Conservation (phyloP, 2,888 invertebrate genomes). For the Oscheius sp. region DNA sequence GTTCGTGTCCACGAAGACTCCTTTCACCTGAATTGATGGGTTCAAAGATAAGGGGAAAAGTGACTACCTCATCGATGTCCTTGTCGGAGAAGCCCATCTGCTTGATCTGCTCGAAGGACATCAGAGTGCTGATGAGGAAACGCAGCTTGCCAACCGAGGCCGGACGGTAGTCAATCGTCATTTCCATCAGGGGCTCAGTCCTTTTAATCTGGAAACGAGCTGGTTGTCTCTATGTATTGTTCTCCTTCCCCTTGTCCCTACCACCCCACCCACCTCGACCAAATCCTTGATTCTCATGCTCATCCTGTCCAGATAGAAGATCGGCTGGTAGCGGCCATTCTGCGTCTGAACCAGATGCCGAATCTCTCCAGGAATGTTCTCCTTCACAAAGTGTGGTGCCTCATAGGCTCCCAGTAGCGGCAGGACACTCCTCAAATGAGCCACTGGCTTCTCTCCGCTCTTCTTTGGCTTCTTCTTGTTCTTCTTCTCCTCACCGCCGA, state of each 20-base stretch:
- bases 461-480: neutral
- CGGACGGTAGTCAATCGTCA: constrained; percentile 64
- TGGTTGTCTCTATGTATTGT: neutral
- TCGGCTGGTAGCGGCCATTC: constrained; percentile 81
- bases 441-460: constrained; percentile 16
- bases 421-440: constrained; percentile 47
- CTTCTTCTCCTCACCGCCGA: constrained; percentile 38
- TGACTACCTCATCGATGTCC: constrained; percentile 86
- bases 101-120: constrained; percentile 73
- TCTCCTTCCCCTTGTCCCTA: neutral
- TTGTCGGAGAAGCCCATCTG: constrained; percentile 87
- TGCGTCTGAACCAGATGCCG: constrained; percentile 43
- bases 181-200: constrained; percentile 42
- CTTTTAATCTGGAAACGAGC: constrained; percentile 8
- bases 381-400: constrained; percentile 41
- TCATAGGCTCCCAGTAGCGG: constrained; percentile 48
- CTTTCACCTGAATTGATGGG: constrained; percentile 73
- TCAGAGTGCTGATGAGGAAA: constrained; percentile 74
- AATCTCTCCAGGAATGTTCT: constrained; percentile 43
- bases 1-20: constrained; percentile 94
- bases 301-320: constrained; percentile 86
- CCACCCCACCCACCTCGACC: constrained; percentile 73
- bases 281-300: constrained; percentile 85
- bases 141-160: constrained; percentile 72
- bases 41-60: neutral